Evolutionary conservation across 1,140 invertebrate genomes (phyloP).

Genomic region (Euura lappo): DNA sequence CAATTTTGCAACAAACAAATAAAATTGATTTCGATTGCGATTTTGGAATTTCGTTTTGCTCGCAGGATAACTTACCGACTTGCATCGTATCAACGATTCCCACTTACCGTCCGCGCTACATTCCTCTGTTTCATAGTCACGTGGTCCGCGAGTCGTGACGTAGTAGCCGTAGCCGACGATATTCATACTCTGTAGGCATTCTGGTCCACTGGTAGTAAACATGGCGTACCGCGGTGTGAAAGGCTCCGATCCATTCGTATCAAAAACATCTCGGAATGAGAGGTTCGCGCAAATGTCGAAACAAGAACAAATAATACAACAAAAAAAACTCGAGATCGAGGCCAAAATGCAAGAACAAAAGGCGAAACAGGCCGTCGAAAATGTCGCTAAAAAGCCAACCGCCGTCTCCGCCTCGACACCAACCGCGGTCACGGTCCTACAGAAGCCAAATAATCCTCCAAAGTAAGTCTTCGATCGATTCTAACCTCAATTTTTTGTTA

Average conservation of each 20-base stretch:
- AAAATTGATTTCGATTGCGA: too few species aligned
- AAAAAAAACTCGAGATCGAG: conserved; percentile 78
- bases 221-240: conserved; percentile 60
- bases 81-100: too few species aligned
- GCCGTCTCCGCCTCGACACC: conserved; percentile 33
- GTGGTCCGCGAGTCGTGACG: not conserved
- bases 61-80: too few species aligned
- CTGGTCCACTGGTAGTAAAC: conserved; percentile 33
- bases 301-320: conserved; percentile 80
- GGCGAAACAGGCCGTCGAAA: conserved; percentile 64
- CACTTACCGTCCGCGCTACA: not conserved
- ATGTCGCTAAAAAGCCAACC: conserved; percentile 53
- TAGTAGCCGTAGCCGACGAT: not conserved
- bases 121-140: not conserved
- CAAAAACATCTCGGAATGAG: conserved; percentile 66
- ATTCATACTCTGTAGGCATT: too few species aligned
- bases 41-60: too few species aligned
- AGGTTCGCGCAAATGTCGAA: conserved; percentile 79
- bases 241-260: conserved; percentile 61
- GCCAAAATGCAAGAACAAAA: conserved; percentile 68
- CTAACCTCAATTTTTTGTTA: too few species aligned
- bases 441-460: conserved; percentile 28
- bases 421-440: too few species aligned
- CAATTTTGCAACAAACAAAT: too few species aligned
- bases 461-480: too few species aligned